Base-by-base conservation (phyloP, 2,888 invertebrate genomes). In the Ypsolopha scabrella region DNA sequence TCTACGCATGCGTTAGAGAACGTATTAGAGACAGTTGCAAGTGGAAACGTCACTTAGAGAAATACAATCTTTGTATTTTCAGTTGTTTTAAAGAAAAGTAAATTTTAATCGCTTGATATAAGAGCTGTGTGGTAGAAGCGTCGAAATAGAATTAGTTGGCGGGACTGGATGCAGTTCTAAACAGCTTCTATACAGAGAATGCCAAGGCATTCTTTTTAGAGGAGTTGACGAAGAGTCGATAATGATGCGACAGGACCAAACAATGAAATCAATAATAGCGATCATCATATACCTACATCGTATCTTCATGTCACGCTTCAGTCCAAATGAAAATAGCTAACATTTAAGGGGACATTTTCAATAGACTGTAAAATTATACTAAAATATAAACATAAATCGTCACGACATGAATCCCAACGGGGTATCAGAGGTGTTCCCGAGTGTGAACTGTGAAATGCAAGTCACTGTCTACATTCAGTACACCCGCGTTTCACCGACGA, bases 181-280 rank as follows among this genome's bases (percentile, higher is more conserved):
- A 37, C 47, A 33, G 39, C 48, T 48, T 48, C 48, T 48, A 48
- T 48, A 39, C 48, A 33, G 48, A 48, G 48, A 48, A 41, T 48
- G 39, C 39, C n/a, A n/a, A 39, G 48, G 39, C 4, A 24, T 24
- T 24, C 24, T 24, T 24, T 24, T 24, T 48, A 33, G 39, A 39
- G 48, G 48, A 48, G 39, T 33, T 33, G 41, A 10, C 6, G 39
- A 24, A 48, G 48, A 48, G n/a, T 39, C 41, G 24, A 37, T 8
- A 9, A 10, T 48, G 37, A 11, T 7, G 37, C 14, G 48, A 48
- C 6, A 14, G 13, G 48, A 37, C 37, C 24, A 33, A 41, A 24
- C 24, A 24, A 24, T 24, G 24, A 24, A 24, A 24, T 24, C 24
- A 24, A 24, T 2, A 24, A 24, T 2, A 24, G 4, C 24, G 24